Conservation (phyloP, 2,888 invertebrate genomes). For the Drosophila acutilabella region DNA sequence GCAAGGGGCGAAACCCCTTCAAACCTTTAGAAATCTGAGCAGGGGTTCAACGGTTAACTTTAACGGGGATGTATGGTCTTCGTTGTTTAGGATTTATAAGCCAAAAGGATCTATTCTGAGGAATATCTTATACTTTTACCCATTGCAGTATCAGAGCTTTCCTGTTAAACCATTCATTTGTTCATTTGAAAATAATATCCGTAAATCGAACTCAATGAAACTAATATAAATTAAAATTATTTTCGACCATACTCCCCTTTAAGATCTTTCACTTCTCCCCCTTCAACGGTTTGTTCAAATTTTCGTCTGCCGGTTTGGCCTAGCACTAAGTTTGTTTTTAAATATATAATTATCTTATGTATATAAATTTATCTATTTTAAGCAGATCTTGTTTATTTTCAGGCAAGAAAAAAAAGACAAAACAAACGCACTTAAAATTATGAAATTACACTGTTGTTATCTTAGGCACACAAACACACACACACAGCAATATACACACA, state of each 20-base stretch:
- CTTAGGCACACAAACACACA: constrained; percentile 34
- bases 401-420: constrained; percentile 45
- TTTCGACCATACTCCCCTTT: neutral
- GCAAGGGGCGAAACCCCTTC: neutral
- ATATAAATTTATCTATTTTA: constrained; percentile 60
- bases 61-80: too few relatives aligned
- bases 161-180: too few relatives aligned
- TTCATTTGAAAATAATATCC: too few relatives aligned
- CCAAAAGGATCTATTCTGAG: too few relatives aligned
- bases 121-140: too few relatives aligned
- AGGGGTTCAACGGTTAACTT: too few relatives aligned
- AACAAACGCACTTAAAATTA: constrained; percentile 9
- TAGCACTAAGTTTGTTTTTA: constrained; percentile 59
- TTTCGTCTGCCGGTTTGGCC: constrained; percentile 54
- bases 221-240: too few relatives aligned
- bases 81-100: too few relatives aligned
- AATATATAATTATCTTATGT: constrained; percentile 53
- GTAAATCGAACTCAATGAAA: too few relatives aligned
- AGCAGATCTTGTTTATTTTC: constrained; percentile 70
- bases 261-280: neutral
- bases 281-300: constrained; percentile 68
- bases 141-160: too few relatives aligned
- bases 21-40: too few relatives aligned
- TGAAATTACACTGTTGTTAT: constrained; percentile 37
- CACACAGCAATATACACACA: constrained; percentile 21